Evolutionary conservation across 2,888 invertebrate genomes (phyloP).

Genomic region (Dryomyza anilis): DNA sequence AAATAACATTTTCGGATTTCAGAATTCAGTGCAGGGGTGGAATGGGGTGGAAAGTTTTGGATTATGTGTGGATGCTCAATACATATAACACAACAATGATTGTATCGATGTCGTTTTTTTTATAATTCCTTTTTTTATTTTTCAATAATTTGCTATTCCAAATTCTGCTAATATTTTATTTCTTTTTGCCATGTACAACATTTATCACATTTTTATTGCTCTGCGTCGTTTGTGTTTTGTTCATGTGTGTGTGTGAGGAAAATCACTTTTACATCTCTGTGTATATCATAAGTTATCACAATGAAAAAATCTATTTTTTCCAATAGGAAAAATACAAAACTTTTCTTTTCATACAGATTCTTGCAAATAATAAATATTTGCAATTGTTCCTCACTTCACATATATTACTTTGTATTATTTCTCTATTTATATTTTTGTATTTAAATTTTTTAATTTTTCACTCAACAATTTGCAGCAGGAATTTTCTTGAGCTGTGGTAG

Average conservation of each 20-base stretch:
- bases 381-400: background rate
- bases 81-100: background rate
- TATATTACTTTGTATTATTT: background rate
- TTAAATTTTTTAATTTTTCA: conserved; percentile 8
- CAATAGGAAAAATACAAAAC: background rate
- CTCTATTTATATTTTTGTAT: background rate
- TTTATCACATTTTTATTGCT: conserved; percentile 18
- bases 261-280: background rate
- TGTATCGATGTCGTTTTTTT: background rate
- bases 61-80: no score
- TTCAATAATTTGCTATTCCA: no score
- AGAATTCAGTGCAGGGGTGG: no score
- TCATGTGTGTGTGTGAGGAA: background rate
- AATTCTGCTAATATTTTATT: background rate
- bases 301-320: background rate
- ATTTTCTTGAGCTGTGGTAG: conserved; percentile 17
- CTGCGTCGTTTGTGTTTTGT: background rate
- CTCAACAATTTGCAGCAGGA: background rate
- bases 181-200: background rate
- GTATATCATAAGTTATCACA: conserved; percentile 17
- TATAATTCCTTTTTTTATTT: no score
- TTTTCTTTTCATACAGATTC: background rate
- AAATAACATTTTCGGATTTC: background rate
- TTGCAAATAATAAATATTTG: no score
- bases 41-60: no score